Conservation (phyloP, 1,140 invertebrate species). For the Aphaenogaster rudis region DNA sequence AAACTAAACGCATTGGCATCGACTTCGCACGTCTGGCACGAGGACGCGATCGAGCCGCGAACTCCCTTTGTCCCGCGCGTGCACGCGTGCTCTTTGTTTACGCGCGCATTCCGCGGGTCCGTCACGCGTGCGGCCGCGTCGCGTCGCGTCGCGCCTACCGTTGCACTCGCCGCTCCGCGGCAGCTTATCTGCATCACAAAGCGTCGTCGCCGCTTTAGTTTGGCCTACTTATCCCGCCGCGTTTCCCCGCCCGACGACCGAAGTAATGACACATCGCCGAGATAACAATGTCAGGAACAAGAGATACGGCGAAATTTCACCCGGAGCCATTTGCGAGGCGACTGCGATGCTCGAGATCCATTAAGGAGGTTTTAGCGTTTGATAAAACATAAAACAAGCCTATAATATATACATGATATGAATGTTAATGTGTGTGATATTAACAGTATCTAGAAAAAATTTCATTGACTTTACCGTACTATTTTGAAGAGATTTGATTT, state of each 20-base stretch:
- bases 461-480: too few relatives aligned
- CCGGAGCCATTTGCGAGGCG: too few relatives aligned
- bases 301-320: background rate
- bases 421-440: too few relatives aligned
- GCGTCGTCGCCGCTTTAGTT: conserved; percentile 68
- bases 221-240: conserved; percentile 77
- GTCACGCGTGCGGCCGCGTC: conserved; percentile 31
- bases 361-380: background rate
- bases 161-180: conserved; percentile 48
- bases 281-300: conserved; percentile 42
- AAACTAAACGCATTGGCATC: conserved; percentile 20
- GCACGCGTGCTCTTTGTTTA: conserved; percentile 77
- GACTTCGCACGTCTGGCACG: conserved; percentile 40
- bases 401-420: too few relatives aligned
- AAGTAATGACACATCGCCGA: conserved; percentile 45
- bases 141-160: conserved; percentile 16
- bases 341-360: background rate
- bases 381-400: too few relatives aligned
- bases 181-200: conserved; percentile 79
- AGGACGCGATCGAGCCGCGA: conserved; percentile 61
- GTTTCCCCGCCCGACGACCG: conserved; percentile 33
- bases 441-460: too few relatives aligned
- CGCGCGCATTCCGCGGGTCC: conserved; percentile 71
- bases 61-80: conserved; percentile 70
- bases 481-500: too few relatives aligned